phyloP scores from a whole-genome alignment of 2,113 vertebrate species.

The Leptodactylus fuscus region DNA sequence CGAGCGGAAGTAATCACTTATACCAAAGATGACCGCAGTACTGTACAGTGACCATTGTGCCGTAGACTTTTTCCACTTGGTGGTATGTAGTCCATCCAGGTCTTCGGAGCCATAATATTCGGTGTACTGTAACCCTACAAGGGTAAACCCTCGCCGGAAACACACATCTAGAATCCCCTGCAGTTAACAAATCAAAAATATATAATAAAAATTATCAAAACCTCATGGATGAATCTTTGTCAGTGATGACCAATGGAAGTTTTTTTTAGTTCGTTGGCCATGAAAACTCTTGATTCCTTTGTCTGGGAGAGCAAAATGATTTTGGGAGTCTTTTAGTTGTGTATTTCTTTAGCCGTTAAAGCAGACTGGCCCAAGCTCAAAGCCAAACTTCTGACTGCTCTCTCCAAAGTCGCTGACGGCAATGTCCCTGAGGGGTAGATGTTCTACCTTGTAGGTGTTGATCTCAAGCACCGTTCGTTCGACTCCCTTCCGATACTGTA shows the following conservation, averaged over 20 bases:
- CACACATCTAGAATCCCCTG: slow-evolving; percentile 28
- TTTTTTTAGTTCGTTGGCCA: slow-evolving; percentile 20
- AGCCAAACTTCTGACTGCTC: slow-evolving; percentile 90
- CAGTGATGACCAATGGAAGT: slow-evolving; percentile 8
- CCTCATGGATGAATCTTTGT: slow-evolving; percentile 38
- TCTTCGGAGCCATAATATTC: neutral
- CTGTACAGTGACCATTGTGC: neutral
- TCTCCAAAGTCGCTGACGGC: slow-evolving; percentile 84
- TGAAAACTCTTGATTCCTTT: neutral
- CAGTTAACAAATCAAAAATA: slow-evolving; percentile 34
- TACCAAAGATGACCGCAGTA: neutral
- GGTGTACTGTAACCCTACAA: slow-evolving; percentile 28
- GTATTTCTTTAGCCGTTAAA: slow-evolving; percentile 79
- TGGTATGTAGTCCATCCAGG: neutral
- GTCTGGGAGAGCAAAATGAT: slow-evolving; percentile 1
- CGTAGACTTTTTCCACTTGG: slow-evolving; percentile 4
- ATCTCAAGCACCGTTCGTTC: slow-evolving; percentile 83
- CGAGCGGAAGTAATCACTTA: neutral
- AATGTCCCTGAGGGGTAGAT: slow-evolving; percentile 84
- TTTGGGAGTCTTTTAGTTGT: slow-evolving; percentile 5
- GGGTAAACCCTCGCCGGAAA: slow-evolving; percentile 30
- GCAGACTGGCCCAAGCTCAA: slow-evolving; percentile 89
- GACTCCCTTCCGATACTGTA: slow-evolving; percentile 77
- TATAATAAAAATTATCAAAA: slow-evolving; percentile 45
- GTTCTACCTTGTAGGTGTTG: slow-evolving; percentile 77